These are phyloP conservation scores for Iguana delicatissima DNA, from an alignment of 2,797 vertebrate genomes.

Conservation along the genomic window DNA sequence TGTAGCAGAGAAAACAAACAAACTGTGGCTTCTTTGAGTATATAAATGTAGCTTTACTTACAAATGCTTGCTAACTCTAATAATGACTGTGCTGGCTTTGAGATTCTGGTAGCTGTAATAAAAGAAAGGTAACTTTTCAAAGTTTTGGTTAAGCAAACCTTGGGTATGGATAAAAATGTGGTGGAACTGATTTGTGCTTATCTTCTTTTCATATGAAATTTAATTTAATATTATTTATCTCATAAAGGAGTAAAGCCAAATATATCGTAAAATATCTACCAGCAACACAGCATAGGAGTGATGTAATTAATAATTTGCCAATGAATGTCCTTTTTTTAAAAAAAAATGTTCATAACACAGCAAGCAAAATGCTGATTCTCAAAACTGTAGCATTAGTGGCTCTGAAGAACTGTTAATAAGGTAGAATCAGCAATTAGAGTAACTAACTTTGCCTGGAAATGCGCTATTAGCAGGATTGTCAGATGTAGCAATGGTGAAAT, in stretches of 20 bases:
- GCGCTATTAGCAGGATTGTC: slow-evolving; percentile 57
- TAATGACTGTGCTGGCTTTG: no score
- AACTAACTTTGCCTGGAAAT: slow-evolving; percentile 52
- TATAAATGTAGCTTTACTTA: no score
- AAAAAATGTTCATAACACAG: background rate
- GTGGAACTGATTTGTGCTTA: background rate
- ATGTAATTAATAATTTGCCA: slow-evolving; percentile 26
- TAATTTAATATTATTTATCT: background rate
- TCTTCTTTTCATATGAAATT: background rate
- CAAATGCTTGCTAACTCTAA: no score
- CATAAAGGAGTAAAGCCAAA: background rate
- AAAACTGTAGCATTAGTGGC: slow-evolving; percentile 36
- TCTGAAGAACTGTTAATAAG: slow-evolving; percentile 56
- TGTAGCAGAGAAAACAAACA: no score
- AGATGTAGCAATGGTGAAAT: slow-evolving; percentile 38
- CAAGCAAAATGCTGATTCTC: slow-evolving; percentile 54
- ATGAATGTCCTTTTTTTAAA: slow-evolving; percentile 44
- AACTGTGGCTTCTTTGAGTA: no score
- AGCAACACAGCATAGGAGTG: background rate
- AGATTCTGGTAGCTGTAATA: no score
- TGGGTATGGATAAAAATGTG: background rate
- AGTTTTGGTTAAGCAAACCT: background rate
- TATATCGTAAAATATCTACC: background rate
- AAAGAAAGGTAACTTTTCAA: no score
- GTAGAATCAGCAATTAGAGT: slow-evolving; percentile 57